A percentile compares a stretch with the other conserved stretches of the same genome.
These are phyloP conservation scores for Ceraclea dissimilis DNA, from an alignment of 2,888 invertebrate species.

Conservation along the genomic window DNA sequence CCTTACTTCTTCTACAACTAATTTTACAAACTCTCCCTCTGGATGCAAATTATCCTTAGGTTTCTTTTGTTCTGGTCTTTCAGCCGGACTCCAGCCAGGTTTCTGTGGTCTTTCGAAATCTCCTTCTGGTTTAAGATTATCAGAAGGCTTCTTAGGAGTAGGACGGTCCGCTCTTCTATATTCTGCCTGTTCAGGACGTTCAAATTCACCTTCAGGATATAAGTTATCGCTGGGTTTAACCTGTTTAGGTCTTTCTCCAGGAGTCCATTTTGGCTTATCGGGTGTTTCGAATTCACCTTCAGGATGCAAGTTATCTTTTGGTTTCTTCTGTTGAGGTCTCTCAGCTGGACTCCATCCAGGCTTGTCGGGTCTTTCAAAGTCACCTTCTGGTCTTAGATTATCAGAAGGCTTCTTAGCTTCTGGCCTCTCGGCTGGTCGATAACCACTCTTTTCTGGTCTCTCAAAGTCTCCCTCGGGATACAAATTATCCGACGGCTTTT, in stretches of 20 bases:
- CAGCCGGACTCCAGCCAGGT: slow-evolving; percentile 34
- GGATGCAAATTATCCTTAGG: slow-evolving; percentile 44
- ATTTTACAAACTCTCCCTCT: slow-evolving; percentile 47
- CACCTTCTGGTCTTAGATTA: slow-evolving; percentile 49
- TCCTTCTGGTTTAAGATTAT: slow-evolving; percentile 53
- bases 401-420: slow-evolving; percentile 34
- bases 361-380: slow-evolving; percentile 41
- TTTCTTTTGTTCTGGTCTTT: slow-evolving; percentile 33
- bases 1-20: slow-evolving; percentile 37
- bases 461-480: slow-evolving; percentile 50
- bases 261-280: slow-evolving; percentile 36
- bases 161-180: slow-evolving; percentile 41
- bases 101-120: slow-evolving; percentile 43
- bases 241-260: slow-evolving; percentile 53
- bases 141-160: slow-evolving; percentile 51
- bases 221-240: slow-evolving; percentile 59
- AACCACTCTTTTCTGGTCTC: slow-evolving; percentile 31
- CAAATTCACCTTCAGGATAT: slow-evolving; percentile 46
- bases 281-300: slow-evolving; percentile 56
- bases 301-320: slow-evolving; percentile 43
- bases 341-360: slow-evolving; percentile 37
- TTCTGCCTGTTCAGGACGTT: slow-evolving; percentile 36
- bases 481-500: slow-evolving; percentile 42
- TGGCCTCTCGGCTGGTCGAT: slow-evolving; percentile 37
- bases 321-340: slow-evolving; percentile 32